Base-by-base conservation (phyloP, 2,888 invertebrate genomes). In the Cosmia trapezina region DNA sequence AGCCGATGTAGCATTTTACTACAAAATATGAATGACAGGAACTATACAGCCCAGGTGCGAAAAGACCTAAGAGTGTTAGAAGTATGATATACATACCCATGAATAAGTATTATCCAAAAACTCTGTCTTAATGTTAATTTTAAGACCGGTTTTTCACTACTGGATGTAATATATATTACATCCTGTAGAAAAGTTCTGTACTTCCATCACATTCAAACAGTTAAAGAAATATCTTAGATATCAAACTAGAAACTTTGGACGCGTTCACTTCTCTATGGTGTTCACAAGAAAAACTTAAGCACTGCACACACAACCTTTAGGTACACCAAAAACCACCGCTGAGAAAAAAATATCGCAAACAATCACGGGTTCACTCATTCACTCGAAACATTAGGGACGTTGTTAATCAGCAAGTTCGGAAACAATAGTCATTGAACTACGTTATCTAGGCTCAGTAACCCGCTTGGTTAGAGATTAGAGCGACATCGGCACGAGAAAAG, bases 401-500 rank as follows among this genome's bases (percentile, higher is more conserved):
- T 5, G 28, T 22, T 51, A 28, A 68, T 56, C 43, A 43, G 19
- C 28, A 17, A 41, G 17, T 75, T 49, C 41, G 3, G 33, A 57
- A 14, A 59, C 47, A 41, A 28, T 28, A 53, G 37, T 63, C 43
- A 54, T 33, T 33, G 33, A 41, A n/a, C 41, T 14, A 70, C 76
- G 73, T 49, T 76, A 63, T 67, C 76, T 54, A 14, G 68, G 14
- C 51, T 47, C 51, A 12, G 59, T 61, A 22, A 57, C 60, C 51
- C 37, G 70, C 51, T 64, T 80, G 73, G 80, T 66, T 4, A 45
- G 6, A 37, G 41, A 8, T 41, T 8, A 41, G 11, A 56, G 43
- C 60, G 45, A 64, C 62, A 56, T n/a, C 60, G 45, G 60, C 62
- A 56, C 22, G 22, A 60, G 41, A 80, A 80, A 76, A 76, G 11